Conservation (phyloP, 1,140 invertebrate genomes). For the Drosophila biarmipes region DNA sequence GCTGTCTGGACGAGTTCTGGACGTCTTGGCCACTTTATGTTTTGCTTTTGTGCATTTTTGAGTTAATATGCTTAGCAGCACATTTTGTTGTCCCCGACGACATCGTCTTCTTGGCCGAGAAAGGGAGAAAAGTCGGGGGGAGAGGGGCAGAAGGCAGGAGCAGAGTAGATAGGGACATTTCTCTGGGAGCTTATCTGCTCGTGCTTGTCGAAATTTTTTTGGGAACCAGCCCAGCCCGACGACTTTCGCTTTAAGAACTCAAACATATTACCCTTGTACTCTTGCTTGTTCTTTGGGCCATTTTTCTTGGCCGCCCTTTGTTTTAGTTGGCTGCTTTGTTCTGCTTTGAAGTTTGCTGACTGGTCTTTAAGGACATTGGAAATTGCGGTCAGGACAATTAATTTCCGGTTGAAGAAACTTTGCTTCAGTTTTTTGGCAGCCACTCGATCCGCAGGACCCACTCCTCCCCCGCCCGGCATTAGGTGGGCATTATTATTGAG, state of each 20-base stretch:
- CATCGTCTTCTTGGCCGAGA: conserved; percentile 23
- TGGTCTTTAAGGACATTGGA: conserved; percentile 80
- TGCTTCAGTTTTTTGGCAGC: conserved; percentile 73
- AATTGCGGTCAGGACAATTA: conserved; percentile 81
- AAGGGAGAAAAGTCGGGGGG: neutral
- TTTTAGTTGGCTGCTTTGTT: conserved; percentile 72
- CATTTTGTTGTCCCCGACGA: conserved; percentile 64
- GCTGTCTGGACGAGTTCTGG: conserved; percentile 52
- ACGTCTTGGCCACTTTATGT: conserved; percentile 66
- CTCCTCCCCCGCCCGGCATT: neutral
- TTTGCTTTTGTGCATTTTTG: conserved; percentile 75
- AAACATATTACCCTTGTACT: conserved; percentile 75
- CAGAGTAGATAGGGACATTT: conserved; percentile 17
- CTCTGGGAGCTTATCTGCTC: conserved; percentile 54
- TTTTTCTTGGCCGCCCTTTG: conserved; percentile 63
- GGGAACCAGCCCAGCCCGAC: neutral
- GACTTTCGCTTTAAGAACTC: conserved; percentile 56
- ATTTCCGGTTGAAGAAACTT: conserved; percentile 80
- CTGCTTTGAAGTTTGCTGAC: conserved; percentile 78
- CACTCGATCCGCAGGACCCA: conserved; percentile 26
- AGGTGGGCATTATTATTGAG: conserved; percentile 53
- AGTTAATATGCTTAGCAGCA: conserved; percentile 80
- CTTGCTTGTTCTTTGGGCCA: conserved; percentile 62
- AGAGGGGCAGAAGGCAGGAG: neutral
- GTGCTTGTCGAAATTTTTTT: conserved; percentile 69